These are phyloP conservation scores for Coleophora deauratella DNA, from an alignment of 2,888 invertebrate species.

Conservation along the genomic window DNA sequence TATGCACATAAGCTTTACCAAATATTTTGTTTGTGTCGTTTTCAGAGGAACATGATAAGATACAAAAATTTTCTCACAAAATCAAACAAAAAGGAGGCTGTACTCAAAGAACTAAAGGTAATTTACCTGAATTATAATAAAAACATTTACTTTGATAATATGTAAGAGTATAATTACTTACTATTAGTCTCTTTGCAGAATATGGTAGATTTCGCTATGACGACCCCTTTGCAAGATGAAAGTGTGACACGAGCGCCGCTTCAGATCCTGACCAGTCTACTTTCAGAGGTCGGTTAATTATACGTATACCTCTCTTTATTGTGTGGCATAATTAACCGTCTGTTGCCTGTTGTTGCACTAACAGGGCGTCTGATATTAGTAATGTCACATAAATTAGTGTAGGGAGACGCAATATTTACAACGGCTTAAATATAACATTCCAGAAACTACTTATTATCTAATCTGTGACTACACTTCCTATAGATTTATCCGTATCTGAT, in stretches of 20 bases:
- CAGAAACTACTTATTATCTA: too few species aligned
- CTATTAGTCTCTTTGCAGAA: constrained; percentile 61
- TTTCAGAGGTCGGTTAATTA: constrained; percentile 68
- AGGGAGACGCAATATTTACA: too few species aligned
- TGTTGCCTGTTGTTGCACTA: too few species aligned
- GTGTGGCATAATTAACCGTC: too few species aligned
- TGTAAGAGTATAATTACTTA: not conserved
- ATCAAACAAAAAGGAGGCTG: constrained; percentile 79
- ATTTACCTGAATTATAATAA: constrained; percentile 6
- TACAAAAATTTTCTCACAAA: constrained; percentile 80
- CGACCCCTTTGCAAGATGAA: constrained; percentile 85
- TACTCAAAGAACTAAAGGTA: constrained; percentile 84
- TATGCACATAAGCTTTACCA: too few species aligned
- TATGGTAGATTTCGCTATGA: constrained; percentile 83
- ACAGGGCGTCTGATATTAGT: too few species aligned
- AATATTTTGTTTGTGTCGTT: constrained; percentile 15
- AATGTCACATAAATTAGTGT: too few species aligned
- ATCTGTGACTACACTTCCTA: too few species aligned
- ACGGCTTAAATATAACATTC: too few species aligned
- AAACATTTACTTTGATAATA: not conserved
- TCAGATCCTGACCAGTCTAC: constrained; percentile 80
- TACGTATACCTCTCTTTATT: not conserved
- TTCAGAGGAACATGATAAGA: constrained; percentile 84
- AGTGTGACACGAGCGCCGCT: constrained; percentile 81
- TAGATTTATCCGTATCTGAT: too few species aligned